Evolutionary conservation across 2,888 invertebrate species (phyloP).

Genomic region (Scaptodrosophila latifasciaeformis): DNA sequence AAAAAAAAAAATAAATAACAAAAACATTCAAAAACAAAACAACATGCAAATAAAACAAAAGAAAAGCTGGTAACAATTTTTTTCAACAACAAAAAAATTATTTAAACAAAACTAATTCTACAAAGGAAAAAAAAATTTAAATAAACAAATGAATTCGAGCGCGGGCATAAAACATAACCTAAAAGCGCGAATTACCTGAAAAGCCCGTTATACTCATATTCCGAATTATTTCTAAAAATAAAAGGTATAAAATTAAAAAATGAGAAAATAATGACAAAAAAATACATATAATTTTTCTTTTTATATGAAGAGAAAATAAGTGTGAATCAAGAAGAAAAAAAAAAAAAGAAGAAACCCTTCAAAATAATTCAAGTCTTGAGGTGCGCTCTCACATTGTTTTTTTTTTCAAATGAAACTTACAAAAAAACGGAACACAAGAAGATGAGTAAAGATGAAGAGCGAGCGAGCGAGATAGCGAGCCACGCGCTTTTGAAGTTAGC

Average conservation of each 20-base stretch:
- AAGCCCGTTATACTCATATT: slow-evolving; percentile 73
- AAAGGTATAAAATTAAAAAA: slow-evolving; percentile 57
- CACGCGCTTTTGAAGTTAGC: background rate
- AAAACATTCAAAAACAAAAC: no score
- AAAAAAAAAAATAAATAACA: no score
- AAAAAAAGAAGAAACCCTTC: slow-evolving; percentile 23
- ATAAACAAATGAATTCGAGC: slow-evolving; percentile 34
- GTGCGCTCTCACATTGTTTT: no score
- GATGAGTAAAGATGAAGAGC: background rate
- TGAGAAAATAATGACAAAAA: slow-evolving; percentile 29
- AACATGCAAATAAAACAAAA: no score
- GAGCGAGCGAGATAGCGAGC: background rate
- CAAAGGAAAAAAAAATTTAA: no score
- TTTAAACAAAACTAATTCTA: no score
- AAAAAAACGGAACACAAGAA: slow-evolving; percentile 12
- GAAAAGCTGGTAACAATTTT: no score
- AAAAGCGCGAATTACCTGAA: slow-evolving; percentile 73
- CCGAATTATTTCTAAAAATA: slow-evolving; percentile 75
- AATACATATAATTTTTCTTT: slow-evolving; percentile 34
- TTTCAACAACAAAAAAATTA: no score
- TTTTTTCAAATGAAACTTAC: no score
- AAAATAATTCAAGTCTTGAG: background rate
- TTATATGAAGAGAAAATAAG: slow-evolving; percentile 51
- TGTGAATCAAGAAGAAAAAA: no score
- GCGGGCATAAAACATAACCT: slow-evolving; percentile 21